Evolutionary conservation across 2,797 vertebrate species (phyloP).

Genomic region (Brachyrhaphis roseni): DNA sequence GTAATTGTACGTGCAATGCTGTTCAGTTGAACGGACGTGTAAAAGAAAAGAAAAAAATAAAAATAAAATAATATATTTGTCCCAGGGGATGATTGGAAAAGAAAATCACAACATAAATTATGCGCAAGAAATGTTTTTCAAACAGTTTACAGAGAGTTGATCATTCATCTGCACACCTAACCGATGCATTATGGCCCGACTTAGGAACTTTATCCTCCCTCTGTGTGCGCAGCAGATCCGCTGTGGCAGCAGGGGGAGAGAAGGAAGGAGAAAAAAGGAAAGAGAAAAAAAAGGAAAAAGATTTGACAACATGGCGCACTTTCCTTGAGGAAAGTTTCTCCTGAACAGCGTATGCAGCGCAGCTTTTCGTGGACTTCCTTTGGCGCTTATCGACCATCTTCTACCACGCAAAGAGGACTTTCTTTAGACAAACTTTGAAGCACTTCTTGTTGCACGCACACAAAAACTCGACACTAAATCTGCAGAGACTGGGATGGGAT

Average conservation of each 20-base stretch:
- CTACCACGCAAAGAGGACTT: conserved; percentile 5
- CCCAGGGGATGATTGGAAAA: neutral
- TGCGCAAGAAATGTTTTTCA: neutral
- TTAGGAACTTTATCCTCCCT: conserved; percentile 26
- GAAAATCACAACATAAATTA: neutral
- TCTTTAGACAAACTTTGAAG: conserved; percentile 4
- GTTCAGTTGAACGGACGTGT: neutral
- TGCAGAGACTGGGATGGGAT: conserved; percentile 70
- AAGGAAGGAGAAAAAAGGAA: conserved; percentile 38
- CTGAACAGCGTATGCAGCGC: conserved; percentile 42
- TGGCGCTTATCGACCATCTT: neutral
- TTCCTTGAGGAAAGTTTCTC: conserved; percentile 77
- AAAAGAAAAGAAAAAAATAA: neutral
- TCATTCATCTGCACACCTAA: neutral
- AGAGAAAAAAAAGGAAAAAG: conserved; percentile 71
- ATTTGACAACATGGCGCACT: conserved; percentile 87
- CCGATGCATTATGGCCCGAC: neutral
- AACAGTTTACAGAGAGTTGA: neutral
- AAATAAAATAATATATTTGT: too few relatives aligned
- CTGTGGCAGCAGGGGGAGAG: conserved; percentile 67
- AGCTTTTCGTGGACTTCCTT: conserved; percentile 13
- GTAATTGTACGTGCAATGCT: neutral
- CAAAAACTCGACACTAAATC: conserved; percentile 18
- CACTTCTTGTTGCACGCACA: conserved; percentile 1
- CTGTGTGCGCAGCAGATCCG: conserved; percentile 47